Evolutionary conservation across 2,113 vertebrate species (phyloP).

Genomic region (Edolisoma coerulescens): DNA sequence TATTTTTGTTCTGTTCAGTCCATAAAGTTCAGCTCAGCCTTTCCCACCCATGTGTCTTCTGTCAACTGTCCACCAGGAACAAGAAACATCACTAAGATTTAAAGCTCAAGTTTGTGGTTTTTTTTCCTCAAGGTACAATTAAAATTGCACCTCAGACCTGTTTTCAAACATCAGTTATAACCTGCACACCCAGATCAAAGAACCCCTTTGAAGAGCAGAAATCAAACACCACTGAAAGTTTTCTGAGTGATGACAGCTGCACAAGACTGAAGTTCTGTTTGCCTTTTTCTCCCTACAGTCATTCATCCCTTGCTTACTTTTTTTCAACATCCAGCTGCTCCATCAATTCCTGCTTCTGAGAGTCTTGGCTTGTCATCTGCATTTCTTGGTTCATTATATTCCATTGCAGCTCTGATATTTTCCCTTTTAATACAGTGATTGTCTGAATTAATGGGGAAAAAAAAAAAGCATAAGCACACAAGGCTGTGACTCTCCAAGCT

Average conservation of each 20-base stretch:
- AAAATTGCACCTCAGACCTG: conserved; percentile 23
- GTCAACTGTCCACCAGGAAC: not conserved
- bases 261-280: conserved; percentile 14
- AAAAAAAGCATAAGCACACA: not conserved
- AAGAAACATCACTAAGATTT: not conserved
- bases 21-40: not conserved
- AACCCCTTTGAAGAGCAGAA: conserved; percentile 43
- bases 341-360: conserved; percentile 85
- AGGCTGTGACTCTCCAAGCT: not conserved
- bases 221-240: conserved; percentile 30
- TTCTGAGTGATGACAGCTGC: conserved; percentile 10
- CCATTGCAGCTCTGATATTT: conserved; percentile 85
- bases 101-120: not conserved
- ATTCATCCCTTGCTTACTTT: conserved; percentile 75
- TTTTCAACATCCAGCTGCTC: conserved; percentile 85
- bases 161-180: not conserved
- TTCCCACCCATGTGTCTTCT: not conserved
- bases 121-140: conserved; percentile 7
- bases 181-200: conserved; percentile 49
- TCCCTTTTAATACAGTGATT: conserved; percentile 79
- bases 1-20: not conserved
- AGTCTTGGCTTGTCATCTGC: conserved; percentile 75
- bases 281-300: not conserved
- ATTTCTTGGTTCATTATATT: conserved; percentile 85
- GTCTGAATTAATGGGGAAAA: conserved; percentile 58